Conservation (phyloP, 2,888 invertebrate species). For the Eupeodes luniger region DNA sequence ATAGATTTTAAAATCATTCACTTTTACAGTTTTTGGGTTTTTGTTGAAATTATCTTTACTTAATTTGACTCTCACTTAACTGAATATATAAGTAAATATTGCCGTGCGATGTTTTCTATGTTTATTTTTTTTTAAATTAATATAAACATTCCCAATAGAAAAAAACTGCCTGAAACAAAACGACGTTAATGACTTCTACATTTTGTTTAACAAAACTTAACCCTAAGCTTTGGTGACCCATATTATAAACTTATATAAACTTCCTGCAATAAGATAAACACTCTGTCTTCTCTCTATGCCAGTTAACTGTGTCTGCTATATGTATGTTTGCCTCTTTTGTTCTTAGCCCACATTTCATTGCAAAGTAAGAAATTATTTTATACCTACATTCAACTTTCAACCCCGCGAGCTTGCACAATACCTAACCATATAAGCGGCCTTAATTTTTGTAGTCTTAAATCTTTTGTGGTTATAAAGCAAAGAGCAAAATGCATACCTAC, state of each 20-base stretch:
- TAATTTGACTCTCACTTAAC: too few relatives aligned
- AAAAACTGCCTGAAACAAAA: background rate
- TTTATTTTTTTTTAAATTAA: too few relatives aligned
- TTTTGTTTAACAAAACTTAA: background rate
- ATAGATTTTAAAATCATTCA: too few relatives aligned
- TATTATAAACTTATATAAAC: background rate
- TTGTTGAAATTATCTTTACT: too few relatives aligned
- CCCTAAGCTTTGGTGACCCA: constrained; percentile 13
- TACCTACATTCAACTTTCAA: constrained; percentile 24
- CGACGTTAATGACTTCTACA: background rate
- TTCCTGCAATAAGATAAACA: constrained; percentile 23
- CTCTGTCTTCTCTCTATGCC: constrained; percentile 6
- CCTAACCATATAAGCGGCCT: constrained; percentile 24
- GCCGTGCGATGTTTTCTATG: too few relatives aligned
- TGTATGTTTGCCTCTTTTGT: constrained; percentile 53
- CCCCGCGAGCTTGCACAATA: background rate
- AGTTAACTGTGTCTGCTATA: constrained; percentile 46
- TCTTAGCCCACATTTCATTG: constrained; percentile 46
- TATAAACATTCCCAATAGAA: too few relatives aligned
- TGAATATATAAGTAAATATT: too few relatives aligned
- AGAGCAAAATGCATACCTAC: background rate
- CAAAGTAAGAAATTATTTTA: constrained; percentile 23
- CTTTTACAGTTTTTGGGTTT: too few relatives aligned
- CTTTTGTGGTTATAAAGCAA: constrained; percentile 12
- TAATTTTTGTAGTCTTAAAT: constrained; percentile 54